phyloP scores from a whole-genome alignment of 2,113 vertebrate species.

The Elgaria multicarinata region DNA sequence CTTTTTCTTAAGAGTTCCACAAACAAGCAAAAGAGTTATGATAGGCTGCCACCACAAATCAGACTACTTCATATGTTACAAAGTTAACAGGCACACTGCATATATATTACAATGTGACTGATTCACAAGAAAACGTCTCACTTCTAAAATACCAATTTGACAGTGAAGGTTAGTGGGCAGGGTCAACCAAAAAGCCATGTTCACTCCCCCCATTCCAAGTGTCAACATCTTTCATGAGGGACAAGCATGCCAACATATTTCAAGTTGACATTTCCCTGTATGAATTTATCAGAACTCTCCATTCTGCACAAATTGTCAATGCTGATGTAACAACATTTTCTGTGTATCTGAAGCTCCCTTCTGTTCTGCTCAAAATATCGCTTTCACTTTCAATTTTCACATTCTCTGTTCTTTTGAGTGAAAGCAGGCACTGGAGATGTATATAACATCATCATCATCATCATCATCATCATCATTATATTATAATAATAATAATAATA shows the following conservation, averaged over 20 bases:
- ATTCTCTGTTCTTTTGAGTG: conserved; percentile 54
- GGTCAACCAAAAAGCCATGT: neutral
- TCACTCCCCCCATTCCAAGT: neutral
- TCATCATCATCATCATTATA: too few species aligned
- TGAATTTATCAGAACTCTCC: neutral
- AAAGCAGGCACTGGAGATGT: conserved; percentile 50
- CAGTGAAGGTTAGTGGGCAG: neutral
- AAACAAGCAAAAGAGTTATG: too few species aligned
- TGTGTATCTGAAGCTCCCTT: neutral
- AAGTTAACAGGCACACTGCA: neutral
- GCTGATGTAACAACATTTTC: neutral
- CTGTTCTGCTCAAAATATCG: conserved; percentile 40
- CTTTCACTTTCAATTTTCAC: conserved; percentile 60
- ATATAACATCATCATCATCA: conserved; percentile 67
- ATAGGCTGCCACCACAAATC: too few species aligned
- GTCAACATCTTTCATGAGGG: neutral
- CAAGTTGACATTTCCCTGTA: neutral
- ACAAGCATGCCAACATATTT: neutral
- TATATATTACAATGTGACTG: neutral
- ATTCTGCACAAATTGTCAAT: neutral
- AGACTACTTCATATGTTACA: neutral
- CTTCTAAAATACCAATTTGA: neutral
- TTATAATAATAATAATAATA: too few species aligned
- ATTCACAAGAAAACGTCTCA: neutral
- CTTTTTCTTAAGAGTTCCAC: too few species aligned